phyloP scores from a whole-genome alignment of 2,797 vertebrate genomes.

The Cyprinodon diabolis region DNA sequence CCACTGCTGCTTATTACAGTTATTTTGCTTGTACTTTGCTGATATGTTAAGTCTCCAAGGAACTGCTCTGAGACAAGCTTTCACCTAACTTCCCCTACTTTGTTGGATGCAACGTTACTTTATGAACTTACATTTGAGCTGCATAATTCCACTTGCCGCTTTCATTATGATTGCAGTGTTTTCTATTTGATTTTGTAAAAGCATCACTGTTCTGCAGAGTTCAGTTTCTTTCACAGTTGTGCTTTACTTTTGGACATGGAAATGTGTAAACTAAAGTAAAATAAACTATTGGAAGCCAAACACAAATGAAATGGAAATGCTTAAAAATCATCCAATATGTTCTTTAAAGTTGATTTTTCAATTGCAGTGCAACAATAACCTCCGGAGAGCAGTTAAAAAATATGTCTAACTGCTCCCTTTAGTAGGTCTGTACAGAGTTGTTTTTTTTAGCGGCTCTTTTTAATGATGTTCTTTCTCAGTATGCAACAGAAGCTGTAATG shows the following conservation, averaged over 20 bases:
- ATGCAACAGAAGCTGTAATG: constrained; percentile 36
- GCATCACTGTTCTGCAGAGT: neutral
- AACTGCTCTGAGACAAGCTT: neutral
- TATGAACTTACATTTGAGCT: neutral
- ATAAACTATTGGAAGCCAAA: neutral
- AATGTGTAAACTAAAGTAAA: neutral
- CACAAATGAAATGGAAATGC: neutral
- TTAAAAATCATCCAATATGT: neutral
- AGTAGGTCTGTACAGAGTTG: constrained; percentile 13
- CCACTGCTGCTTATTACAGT: too few species aligned
- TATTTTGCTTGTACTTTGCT: neutral
- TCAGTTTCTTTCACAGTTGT: neutral
- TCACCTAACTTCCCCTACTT: neutral
- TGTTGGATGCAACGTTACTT: neutral
- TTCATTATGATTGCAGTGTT: neutral
- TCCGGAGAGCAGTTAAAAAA: constrained; percentile 10
- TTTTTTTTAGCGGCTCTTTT: constrained; percentile 44
- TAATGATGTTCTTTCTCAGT: constrained; percentile 36
- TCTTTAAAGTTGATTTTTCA: neutral
- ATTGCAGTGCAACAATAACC: constrained; percentile 1
- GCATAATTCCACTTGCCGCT: neutral
- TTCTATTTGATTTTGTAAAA: neutral
- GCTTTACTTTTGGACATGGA: neutral
- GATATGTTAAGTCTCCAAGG: neutral
- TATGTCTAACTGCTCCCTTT: constrained; percentile 23